Percentiles rank a stretch among this genome's conserved stretches.
Conservation (phyloP, 64 coral and sea anemone species). For the Acropora tenuis region DNA sequence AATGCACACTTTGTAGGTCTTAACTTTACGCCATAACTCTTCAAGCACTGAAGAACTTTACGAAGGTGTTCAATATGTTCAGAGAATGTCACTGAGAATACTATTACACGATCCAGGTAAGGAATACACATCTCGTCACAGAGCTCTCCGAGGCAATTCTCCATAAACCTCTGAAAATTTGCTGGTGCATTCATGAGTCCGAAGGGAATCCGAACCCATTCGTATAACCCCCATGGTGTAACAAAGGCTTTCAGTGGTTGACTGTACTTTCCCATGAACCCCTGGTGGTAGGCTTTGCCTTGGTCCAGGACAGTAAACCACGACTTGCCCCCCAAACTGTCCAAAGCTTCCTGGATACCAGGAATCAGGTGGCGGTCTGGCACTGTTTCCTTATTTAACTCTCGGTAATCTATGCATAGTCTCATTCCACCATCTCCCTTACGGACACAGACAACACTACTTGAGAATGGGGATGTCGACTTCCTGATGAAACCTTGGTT, state of each 20-base stretch:
- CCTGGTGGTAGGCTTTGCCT: background rate
- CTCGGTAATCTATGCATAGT: no score
- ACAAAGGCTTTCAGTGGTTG: background rate
- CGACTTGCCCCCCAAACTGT: constrained; percentile 3
- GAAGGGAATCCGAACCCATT: no score
- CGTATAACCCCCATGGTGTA: no score
- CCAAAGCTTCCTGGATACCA: constrained; percentile 6
- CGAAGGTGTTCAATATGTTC: background rate
- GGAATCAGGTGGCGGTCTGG: background rate
- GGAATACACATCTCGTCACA: constrained; percentile 18
- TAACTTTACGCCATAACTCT: background rate
- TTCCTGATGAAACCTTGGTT: no score
- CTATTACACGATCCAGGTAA: constrained; percentile 21
- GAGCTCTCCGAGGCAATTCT: background rate
- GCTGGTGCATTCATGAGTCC: background rate
- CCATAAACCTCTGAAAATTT: constrained; percentile 34
- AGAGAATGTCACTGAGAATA: background rate
- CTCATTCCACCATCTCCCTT: no score
- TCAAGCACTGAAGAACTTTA: background rate
- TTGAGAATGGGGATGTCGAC: no score
- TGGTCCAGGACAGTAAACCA: constrained; percentile 15
- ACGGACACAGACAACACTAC: no score
- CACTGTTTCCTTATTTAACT: no score
- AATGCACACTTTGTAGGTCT: background rate
- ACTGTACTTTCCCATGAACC: background rate